Percentiles rank a stretch among this genome's conserved stretches.
Conservation (phyloP, 1,140 invertebrate species). For the Drosophila nikananu region DNA sequence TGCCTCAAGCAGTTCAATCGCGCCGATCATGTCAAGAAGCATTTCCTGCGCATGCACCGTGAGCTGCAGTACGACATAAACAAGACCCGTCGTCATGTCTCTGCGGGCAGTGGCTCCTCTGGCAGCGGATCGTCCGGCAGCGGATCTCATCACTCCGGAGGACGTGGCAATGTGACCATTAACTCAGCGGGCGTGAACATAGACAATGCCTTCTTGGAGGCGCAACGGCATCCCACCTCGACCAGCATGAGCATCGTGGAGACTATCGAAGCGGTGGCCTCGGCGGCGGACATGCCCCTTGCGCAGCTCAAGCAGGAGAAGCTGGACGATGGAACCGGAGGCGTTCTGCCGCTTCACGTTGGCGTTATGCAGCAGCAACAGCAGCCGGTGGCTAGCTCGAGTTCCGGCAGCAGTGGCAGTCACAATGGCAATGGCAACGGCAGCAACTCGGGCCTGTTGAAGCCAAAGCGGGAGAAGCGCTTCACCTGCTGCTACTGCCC, state of each 20-base stretch:
- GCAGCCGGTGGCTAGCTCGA: slow-evolving; percentile 71
- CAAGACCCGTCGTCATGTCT: slow-evolving; percentile 87
- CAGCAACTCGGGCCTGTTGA: slow-evolving; percentile 68
- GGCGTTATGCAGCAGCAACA: slow-evolving; percentile 53
- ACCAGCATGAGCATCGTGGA: slow-evolving; percentile 83
- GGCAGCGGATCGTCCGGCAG: slow-evolving; percentile 39
- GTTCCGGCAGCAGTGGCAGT: slow-evolving; percentile 62
- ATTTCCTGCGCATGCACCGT: slow-evolving; percentile 95
- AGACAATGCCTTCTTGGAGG: slow-evolving; percentile 81
- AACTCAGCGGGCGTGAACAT: slow-evolving; percentile 76
- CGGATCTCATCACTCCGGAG: slow-evolving; percentile 65
- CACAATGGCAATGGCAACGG: slow-evolving; percentile 45
- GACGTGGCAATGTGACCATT: slow-evolving; percentile 79
- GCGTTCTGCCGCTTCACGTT: slow-evolving; percentile 61
- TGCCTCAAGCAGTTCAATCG: slow-evolving; percentile 96
- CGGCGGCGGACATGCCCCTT: slow-evolving; percentile 75
- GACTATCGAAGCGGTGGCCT: slow-evolving; percentile 83
- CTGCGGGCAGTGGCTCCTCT: slow-evolving; percentile 38
- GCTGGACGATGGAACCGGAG: slow-evolving; percentile 67
- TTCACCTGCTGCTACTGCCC: slow-evolving; percentile 95
- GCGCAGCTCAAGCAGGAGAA: slow-evolving; percentile 84
- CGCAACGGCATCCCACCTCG: slow-evolving; percentile 82
- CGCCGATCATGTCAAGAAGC: slow-evolving; percentile 98
- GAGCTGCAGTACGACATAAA: slow-evolving; percentile 94
- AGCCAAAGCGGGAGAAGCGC: slow-evolving; percentile 87